These are phyloP conservation scores for Pelagia noctiluca DNA, from an alignment of 30 jellyfish, hydroid and myxozoan species.

Conservation along the genomic window DNA sequence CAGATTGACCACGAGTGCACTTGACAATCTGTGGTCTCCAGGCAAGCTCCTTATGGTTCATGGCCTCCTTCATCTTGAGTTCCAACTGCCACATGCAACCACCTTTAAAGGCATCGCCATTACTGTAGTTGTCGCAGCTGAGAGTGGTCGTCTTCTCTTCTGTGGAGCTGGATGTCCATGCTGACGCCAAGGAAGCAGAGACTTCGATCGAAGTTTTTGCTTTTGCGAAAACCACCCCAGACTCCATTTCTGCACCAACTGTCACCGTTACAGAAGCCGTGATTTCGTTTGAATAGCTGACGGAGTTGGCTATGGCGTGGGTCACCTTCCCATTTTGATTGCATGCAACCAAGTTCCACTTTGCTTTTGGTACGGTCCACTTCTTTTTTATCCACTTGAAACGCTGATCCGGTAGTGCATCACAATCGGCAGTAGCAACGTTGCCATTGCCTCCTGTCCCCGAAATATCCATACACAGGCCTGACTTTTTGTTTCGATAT, in stretches of 20 bases:
- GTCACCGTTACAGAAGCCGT: background rate
- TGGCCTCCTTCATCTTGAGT: background rate
- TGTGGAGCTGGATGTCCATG: no score
- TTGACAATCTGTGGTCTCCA: conserved; percentile 11
- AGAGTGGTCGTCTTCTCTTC: no score
- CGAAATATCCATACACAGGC: conserved; percentile 14
- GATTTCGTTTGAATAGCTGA: conserved; percentile 1
- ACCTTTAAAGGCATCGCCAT: background rate
- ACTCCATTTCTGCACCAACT: no score
- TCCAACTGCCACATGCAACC: conserved; percentile 40
- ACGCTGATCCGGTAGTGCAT: no score
- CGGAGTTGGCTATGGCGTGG: conserved; percentile 14
- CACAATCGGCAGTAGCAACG: no score
- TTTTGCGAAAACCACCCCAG: no score
- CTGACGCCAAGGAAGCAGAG: background rate
- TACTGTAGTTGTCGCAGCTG: no score
- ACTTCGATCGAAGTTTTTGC: background rate
- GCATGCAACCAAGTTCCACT: no score
- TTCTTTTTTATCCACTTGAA: background rate
- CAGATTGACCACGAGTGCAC: background rate
- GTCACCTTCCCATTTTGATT: no score
- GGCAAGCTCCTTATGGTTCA: background rate
- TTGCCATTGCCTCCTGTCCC: conserved; percentile 16
- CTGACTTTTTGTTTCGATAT: conserved; percentile 9
- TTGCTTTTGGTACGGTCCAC: no score